Conservation (phyloP, 2,113 vertebrate species). For the Sisor rabdophorus region DNA sequence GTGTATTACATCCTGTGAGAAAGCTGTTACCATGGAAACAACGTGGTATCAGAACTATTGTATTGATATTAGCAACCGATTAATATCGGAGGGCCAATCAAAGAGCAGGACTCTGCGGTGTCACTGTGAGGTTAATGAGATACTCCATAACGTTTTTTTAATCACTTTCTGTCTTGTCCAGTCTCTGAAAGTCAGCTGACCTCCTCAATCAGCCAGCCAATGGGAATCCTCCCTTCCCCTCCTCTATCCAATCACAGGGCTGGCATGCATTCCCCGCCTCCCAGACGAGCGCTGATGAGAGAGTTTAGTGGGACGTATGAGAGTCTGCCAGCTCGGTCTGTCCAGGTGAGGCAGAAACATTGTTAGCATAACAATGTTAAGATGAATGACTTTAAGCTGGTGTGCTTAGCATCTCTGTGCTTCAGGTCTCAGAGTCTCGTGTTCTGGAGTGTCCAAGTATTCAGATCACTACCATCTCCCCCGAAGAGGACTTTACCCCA, state of each 20-base stretch:
- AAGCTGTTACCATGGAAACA: neutral
- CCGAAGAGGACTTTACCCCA: constrained; percentile 66
- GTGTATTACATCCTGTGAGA: neutral
- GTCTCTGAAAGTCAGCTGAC: constrained; percentile 58
- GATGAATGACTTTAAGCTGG: too few relatives aligned
- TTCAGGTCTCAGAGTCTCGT: constrained; percentile 70
- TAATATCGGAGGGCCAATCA: neutral
- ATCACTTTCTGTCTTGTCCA: constrained; percentile 22
- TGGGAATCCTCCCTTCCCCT: constrained; percentile 72
- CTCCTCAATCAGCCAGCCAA: constrained; percentile 61
- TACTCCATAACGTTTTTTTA: neutral
- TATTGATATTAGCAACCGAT: neutral
- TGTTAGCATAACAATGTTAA: neutral
- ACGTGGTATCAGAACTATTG: neutral
- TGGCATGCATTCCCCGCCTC: constrained; percentile 89
- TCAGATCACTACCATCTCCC: constrained; percentile 90
- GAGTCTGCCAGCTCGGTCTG: constrained; percentile 82
- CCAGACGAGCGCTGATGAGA: constrained; percentile 72
- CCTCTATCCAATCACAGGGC: constrained; percentile 67
- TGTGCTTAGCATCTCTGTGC: neutral
- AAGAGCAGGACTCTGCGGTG: neutral
- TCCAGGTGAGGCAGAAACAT: constrained; percentile 69
- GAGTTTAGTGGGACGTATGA: constrained; percentile 83
- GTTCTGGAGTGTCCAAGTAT: constrained; percentile 90
- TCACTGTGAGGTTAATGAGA: neutral